Evolutionary conservation across 2,113 vertebrate species (phyloP), one percentile per base, ranked within the genome.

Genomic region (Lipophrys pholis): DNA sequence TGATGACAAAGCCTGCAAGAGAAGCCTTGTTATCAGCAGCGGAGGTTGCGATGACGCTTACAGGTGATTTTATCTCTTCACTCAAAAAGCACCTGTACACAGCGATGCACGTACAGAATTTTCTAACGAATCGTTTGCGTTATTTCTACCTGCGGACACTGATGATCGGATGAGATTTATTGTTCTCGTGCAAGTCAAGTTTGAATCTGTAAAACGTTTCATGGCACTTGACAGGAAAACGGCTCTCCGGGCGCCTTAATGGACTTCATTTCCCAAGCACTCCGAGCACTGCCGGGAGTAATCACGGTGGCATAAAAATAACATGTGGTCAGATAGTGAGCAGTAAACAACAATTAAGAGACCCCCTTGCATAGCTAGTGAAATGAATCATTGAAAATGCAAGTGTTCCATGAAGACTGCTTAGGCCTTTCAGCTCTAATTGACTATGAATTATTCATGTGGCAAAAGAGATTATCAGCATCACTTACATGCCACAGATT

Each of bases 401-500:
- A 78, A 59, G 81, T 85, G 84, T 67, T 70, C 78, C 78, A 75
- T 52, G 78, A 77, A 83, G 76, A 91, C 80, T 76, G 79, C 68
- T 39, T 68, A 68, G 74, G 73, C 81, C 80, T 86, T 81, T 88
- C 81, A 63, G 71, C 49, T 60, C 70, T 90, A 92, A 93, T 88
- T 90, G 82, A 84, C 84, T 74, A 90, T 94, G 81, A 92, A 93
- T 92, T 88, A 92, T 92, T 93, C 75, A 92, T 67, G 51, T 56
- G 46, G 50, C 17, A 69, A 6, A 53, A 36, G 49, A 52, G 73
- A 83, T 81, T 82, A 85, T 71, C 56, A n/a, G 75, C 68, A 64
- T 43, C 10, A n/a, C 49, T 60, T 11, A 36, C 63, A 45, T 61
- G 51, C 63, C 36, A 1, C 9, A 69, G 74, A 86, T 61, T 77